Conservation (phyloP, 2,113 vertebrate species). For the Rhombomys opimus region DNA sequence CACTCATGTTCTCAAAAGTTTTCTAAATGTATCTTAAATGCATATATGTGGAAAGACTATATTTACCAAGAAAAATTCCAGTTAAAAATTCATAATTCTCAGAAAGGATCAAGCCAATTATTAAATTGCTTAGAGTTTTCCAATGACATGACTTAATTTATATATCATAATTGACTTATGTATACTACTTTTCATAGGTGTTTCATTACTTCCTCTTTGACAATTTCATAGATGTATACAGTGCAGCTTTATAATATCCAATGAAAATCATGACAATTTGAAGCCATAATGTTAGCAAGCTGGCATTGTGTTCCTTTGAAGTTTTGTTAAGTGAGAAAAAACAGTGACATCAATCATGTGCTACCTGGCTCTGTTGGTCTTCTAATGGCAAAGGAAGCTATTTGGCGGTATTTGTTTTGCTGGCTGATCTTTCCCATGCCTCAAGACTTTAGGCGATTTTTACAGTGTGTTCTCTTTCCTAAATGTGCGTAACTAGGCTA, state of each 20-base stretch:
- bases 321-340: neutral
- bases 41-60: conserved; percentile 42
- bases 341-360: neutral
- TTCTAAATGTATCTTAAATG: conserved; percentile 58
- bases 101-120: neutral
- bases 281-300: neutral
- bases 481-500: neutral
- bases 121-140: neutral
- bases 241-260: neutral
- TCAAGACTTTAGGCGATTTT: neutral
- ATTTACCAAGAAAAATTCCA: conserved; percentile 43
- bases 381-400: neutral
- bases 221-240: neutral
- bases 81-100: neutral
- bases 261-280: neutral
- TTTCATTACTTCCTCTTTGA: neutral
- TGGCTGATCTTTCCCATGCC: neutral
- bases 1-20: conserved; percentile 37
- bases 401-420: neutral
- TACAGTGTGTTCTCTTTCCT: neutral
- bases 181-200: neutral
- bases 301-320: neutral
- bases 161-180: neutral
- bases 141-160: neutral
- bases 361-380: neutral